Evolutionary conservation across 2,888 invertebrate genomes (phyloP).

Genomic region (Drosophila peninsularis): DNA sequence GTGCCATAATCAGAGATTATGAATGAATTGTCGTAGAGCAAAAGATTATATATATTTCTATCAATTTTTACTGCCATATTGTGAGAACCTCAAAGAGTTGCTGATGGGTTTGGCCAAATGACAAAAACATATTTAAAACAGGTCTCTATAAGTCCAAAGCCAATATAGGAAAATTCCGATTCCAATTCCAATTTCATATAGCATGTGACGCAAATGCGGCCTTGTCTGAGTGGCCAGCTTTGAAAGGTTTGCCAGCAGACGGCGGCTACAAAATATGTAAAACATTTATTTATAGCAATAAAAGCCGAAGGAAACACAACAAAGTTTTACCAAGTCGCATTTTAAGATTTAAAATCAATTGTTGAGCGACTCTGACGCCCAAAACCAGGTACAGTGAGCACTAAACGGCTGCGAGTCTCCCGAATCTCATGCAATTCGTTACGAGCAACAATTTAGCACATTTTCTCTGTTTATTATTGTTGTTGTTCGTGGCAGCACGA

Average conservation of each 20-base stretch:
- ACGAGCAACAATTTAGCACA: constrained; percentile 58
- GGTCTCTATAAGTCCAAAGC: constrained; percentile 5
- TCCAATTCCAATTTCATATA: constrained; percentile 1
- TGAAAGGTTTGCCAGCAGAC: not conserved
- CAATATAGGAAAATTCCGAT: constrained; percentile 1
- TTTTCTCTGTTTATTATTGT: constrained; percentile 20
- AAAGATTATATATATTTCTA: not conserved
- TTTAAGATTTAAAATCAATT: constrained; percentile 17
- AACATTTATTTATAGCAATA: constrained; percentile 3
- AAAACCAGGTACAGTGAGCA: constrained; percentile 4
- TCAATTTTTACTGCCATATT: not conserved
- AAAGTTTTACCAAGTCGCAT: constrained; percentile 9
- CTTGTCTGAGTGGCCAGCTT: constrained; percentile 19
- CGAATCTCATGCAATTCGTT: constrained; percentile 1
- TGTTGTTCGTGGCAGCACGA: constrained; percentile 47
- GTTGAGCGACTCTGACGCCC: not conserved
- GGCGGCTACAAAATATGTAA: constrained; percentile 3
- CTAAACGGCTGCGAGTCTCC: not conserved
- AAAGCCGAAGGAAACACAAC: not conserved
- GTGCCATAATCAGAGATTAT: not conserved
- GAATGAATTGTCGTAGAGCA: too few relatives aligned
- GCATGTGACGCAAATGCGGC: constrained; percentile 20
- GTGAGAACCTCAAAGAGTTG: not conserved
- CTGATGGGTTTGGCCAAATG: not conserved
- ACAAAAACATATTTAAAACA: constrained; percentile 1